These are phyloP conservation scores for Plecotus auritus DNA, from an alignment of 2,113 vertebrate genomes.

Conservation along the genomic window DNA sequence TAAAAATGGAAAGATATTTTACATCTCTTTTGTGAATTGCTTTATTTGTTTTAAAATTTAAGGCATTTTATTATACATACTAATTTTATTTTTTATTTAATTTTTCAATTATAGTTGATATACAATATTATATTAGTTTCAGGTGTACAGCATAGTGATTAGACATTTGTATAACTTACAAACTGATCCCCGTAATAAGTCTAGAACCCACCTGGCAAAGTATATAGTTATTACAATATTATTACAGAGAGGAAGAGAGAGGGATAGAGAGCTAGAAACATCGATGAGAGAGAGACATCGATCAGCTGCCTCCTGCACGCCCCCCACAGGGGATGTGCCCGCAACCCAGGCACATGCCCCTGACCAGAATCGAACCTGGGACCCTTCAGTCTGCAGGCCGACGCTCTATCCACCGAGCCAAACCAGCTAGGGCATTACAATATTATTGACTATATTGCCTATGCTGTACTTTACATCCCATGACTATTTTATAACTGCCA, in stretches of 20 bases:
- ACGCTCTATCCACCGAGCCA: no score
- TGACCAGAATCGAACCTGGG: no score
- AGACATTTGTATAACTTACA: background rate
- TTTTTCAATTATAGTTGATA: background rate
- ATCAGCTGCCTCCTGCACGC: no score
- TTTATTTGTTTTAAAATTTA: background rate
- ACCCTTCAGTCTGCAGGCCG: no score
- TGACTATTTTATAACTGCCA: background rate
- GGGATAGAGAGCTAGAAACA: no score
- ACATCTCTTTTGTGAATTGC: background rate
- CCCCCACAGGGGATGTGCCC: no score
- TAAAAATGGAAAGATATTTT: background rate
- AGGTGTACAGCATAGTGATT: background rate
- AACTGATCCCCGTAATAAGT: background rate
- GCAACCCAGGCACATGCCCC: no score
- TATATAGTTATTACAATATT: no score
- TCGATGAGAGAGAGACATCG: no score
- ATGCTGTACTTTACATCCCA: background rate
- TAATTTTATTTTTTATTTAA: background rate
- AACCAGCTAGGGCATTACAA: no score
- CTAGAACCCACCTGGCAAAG: background rate
- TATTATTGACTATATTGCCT: background rate
- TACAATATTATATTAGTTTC: background rate
- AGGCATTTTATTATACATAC: background rate
- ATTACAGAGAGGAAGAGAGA: no score